Evolutionary conservation across 2,797 vertebrate genomes (phyloP).

Genomic region (Lophotriccus pileatus): DNA sequence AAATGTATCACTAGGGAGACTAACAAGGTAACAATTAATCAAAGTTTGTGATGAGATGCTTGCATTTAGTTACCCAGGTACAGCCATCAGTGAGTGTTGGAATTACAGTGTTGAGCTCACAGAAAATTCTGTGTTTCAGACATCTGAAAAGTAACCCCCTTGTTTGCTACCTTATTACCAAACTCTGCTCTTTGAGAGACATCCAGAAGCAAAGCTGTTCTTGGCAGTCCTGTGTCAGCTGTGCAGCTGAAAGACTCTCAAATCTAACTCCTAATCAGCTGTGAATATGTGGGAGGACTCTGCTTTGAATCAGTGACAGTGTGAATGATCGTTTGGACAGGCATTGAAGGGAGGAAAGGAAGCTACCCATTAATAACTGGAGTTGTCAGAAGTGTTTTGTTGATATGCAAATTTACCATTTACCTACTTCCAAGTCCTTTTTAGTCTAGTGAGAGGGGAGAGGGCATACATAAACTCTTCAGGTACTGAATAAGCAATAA

Average conservation of each 20-base stretch:
- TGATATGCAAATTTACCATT: neutral
- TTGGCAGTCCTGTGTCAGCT: neutral
- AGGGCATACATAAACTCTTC: neutral
- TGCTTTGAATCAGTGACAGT: neutral
- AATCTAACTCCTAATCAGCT: neutral
- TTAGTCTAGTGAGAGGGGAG: neutral
- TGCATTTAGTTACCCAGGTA: neutral
- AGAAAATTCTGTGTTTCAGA: neutral
- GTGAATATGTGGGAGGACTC: conserved; percentile 3
- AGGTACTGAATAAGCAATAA: neutral
- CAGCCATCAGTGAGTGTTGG: neutral
- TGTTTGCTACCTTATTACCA: neutral
- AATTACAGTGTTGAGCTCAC: neutral
- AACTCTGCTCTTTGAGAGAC: neutral
- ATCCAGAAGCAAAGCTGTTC: neutral
- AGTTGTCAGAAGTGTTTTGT: conserved; percentile 14
- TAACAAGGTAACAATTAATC: neutral
- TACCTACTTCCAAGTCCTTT: neutral
- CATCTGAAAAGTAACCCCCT: neutral
- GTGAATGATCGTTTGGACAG: conserved; percentile 17
- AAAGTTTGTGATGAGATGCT: neutral
- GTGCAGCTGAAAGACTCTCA: neutral
- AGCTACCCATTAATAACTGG: neutral
- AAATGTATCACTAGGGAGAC: neutral
- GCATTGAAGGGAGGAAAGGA: neutral